phyloP scores from a whole-genome alignment of 2,113 vertebrate species.

The Xiphorhynchus elegans region DNA sequence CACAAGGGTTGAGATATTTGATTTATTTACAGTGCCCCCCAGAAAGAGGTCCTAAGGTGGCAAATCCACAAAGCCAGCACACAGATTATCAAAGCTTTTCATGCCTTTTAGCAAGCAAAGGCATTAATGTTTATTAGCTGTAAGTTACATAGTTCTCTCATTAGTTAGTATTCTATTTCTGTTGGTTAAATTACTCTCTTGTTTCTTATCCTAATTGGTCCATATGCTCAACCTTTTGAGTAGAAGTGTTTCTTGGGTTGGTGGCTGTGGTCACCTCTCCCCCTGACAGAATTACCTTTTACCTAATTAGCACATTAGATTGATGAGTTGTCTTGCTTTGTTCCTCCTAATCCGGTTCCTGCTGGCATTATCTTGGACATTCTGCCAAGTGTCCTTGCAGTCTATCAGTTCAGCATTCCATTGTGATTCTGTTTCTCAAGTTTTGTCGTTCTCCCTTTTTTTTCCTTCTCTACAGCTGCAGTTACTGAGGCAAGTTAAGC shows the following conservation, averaged over 20 bases:
- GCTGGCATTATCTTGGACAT: not conserved
- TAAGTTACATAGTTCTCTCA: not conserved
- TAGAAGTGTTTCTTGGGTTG: not conserved
- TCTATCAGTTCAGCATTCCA: not conserved
- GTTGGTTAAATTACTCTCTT: not conserved
- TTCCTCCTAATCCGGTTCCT: not conserved
- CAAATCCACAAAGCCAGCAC: not conserved
- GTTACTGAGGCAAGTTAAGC: not conserved
- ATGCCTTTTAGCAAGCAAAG: not conserved
- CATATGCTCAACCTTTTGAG: not conserved
- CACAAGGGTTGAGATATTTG: not conserved
- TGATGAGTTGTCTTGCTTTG: not conserved
- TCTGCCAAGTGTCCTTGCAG: not conserved
- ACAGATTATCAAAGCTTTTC: not conserved
- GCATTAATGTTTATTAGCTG: not conserved
- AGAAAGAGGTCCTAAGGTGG: not conserved
- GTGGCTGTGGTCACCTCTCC: not conserved
- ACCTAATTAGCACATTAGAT: not conserved
- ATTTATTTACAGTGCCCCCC: not conserved
- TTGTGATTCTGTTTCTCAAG: not conserved
- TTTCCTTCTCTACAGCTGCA: not conserved
- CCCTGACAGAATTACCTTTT: not conserved
- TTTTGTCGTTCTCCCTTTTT: not conserved
- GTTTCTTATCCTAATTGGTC: not conserved
- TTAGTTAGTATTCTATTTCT: not conserved